A percentile compares a stretch with the other conserved stretches of the same genome.
These are phyloP conservation scores for Tor tambroides DNA, from an alignment of 2,113 vertebrate species.

Conservation along the genomic window DNA sequence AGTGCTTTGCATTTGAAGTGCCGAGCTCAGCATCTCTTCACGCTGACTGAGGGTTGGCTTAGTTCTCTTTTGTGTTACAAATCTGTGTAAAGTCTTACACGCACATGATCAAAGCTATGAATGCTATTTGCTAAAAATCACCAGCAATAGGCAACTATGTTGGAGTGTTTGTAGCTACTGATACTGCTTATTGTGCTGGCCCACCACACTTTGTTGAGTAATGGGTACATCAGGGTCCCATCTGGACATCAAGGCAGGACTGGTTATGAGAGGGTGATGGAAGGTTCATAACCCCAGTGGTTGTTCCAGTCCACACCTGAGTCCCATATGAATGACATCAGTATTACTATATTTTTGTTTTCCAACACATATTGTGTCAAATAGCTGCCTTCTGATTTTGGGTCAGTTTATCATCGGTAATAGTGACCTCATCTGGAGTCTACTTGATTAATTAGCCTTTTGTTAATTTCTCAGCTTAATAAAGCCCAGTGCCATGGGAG, in stretches of 20 bases:
- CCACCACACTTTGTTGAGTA: slow-evolving; percentile 44
- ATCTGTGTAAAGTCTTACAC: slow-evolving; percentile 15
- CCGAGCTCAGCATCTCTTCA: slow-evolving; percentile 21
- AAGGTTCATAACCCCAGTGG: slow-evolving; percentile 38
- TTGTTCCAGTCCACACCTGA: slow-evolving; percentile 62
- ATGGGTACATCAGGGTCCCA: slow-evolving; percentile 56
- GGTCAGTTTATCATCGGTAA: slow-evolving; percentile 56
- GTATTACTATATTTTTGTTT: slow-evolving; percentile 37
- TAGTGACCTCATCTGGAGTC: slow-evolving; percentile 68
- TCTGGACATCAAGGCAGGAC: slow-evolving; percentile 65
- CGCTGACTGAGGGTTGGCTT: slow-evolving; percentile 18
- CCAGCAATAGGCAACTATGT: background rate
- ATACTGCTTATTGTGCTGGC: background rate
- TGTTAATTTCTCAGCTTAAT: slow-evolving; percentile 72
- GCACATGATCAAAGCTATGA: background rate
- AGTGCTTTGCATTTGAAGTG: slow-evolving; percentile 25
- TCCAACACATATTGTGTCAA: slow-evolving; percentile 10
- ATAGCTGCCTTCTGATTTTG: slow-evolving; percentile 61
- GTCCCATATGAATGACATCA: slow-evolving; percentile 57
- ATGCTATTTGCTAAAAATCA: background rate
- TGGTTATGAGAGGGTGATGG: slow-evolving; percentile 30
- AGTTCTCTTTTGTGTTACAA: slow-evolving; percentile 17
- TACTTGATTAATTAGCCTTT: slow-evolving; percentile 72
- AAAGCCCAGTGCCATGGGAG: slow-evolving; percentile 67
- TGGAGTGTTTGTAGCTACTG: background rate